Percentiles rank a stretch among this genome's conserved stretches.
Conservation (phyloP, 2,113 vertebrate species). For the Ranitomeya imitator region DNA sequence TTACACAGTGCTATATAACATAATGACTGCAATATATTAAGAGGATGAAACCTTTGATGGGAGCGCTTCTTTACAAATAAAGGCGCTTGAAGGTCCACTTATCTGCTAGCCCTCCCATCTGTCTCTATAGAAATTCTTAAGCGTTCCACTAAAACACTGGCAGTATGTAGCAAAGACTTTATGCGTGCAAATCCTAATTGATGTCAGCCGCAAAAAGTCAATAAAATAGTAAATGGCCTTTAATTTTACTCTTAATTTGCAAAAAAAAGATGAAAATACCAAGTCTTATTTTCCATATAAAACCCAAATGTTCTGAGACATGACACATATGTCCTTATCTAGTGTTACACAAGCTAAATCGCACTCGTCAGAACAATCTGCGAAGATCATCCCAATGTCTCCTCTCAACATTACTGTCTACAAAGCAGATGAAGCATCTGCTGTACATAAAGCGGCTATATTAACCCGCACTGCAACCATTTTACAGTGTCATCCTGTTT, state of each 20-base stretch:
- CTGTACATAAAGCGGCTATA: slow-evolving; percentile 42
- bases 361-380: background rate
- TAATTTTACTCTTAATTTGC: background rate
- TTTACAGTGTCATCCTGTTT: slow-evolving; percentile 47
- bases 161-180: background rate
- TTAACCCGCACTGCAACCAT: slow-evolving; percentile 44
- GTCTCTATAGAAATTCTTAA: background rate
- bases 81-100: background rate
- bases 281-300: background rate
- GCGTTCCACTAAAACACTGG: background rate
- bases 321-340: background rate
- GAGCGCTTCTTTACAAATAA: background rate
- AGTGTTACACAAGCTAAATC: background rate
- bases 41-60: no score
- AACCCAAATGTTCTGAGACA: background rate
- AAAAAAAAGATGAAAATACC: no score
- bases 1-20: no score
- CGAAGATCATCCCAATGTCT: background rate
- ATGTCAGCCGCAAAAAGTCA: background rate
- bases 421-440: slow-evolving; percentile 38
- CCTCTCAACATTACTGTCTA: background rate
- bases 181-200: slow-evolving; percentile 7
- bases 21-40: no score
- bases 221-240: background rate
- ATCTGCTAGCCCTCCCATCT: background rate